These are phyloP conservation scores for Nomada lathburiana DNA, from an alignment of 2,888 invertebrate species.

Conservation along the genomic window DNA sequence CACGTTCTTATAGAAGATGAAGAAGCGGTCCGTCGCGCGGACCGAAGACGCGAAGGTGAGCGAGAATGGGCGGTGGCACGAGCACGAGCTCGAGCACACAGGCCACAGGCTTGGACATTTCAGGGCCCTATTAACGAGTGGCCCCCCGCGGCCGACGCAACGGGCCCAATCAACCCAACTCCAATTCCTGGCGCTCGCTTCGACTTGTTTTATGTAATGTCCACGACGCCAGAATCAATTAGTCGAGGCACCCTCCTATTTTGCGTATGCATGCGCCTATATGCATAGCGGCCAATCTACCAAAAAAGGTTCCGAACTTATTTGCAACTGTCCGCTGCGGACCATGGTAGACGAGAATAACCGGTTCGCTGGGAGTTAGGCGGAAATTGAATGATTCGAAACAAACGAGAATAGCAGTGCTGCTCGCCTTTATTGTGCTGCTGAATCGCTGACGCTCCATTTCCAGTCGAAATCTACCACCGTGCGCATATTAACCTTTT, in stretches of 20 bases:
- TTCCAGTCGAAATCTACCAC: conserved; percentile 38
- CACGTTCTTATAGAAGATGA: conserved; percentile 69
- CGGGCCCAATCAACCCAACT: conserved; percentile 76
- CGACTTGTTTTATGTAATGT: conserved; percentile 79
- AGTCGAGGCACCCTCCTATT: conserved; percentile 76
- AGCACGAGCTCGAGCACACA: conserved; percentile 57
- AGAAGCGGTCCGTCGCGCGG: conserved; percentile 63
- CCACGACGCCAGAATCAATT: conserved; percentile 79
- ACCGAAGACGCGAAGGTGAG: conserved; percentile 41
- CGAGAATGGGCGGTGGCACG: conserved; percentile 62
- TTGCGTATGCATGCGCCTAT: conserved; percentile 72
- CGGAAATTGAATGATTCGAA: conserved; percentile 73
- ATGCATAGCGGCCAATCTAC: conserved; percentile 61
- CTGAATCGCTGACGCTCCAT: conserved; percentile 39
- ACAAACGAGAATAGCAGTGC: conserved; percentile 61
- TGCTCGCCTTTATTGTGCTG: conserved; percentile 35
- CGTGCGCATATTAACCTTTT: not conserved
- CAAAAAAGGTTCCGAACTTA: conserved; percentile 61
- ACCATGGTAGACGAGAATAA: conserved; percentile 63
- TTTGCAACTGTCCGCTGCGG: conserved; percentile 68
- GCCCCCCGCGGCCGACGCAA: conserved; percentile 75
- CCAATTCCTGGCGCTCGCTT: conserved; percentile 66
- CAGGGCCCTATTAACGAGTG: conserved; percentile 79
- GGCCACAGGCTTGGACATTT: conserved; percentile 59
- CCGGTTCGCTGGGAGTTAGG: conserved; percentile 72